phyloP scores from a whole-genome alignment of 2,113 vertebrate species.

The Neotragus moschatus region DNA sequence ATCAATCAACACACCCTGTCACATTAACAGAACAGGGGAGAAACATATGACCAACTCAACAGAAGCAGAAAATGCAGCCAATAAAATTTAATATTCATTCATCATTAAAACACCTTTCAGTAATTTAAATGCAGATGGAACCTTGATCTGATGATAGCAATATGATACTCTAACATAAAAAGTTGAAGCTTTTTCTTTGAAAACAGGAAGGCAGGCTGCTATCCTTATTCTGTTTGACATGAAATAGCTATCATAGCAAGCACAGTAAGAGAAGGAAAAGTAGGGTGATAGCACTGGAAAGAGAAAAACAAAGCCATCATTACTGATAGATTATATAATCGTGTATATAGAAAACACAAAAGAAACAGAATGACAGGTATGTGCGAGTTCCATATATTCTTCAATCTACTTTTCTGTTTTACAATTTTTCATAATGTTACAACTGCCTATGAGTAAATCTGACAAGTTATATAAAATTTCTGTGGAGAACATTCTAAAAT shows the following conservation, averaged over 20 bases:
- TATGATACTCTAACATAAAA: background rate
- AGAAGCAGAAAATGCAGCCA: background rate
- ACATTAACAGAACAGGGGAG: background rate
- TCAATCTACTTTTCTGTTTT: background rate
- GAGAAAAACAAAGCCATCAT: background rate
- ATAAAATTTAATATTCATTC: slow-evolving; percentile 2
- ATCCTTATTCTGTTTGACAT: background rate
- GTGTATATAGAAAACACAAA: background rate
- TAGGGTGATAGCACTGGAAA: background rate
- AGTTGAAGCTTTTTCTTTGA: background rate
- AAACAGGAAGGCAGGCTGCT: background rate
- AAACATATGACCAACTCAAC: background rate
- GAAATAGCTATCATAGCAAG: background rate
- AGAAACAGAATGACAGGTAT: background rate
- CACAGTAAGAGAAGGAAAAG: background rate
- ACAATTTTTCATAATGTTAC: background rate
- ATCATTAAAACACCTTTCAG: background rate
- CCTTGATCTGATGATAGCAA: background rate
- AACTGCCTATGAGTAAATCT: background rate
- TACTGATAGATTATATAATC: background rate
- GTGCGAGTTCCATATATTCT: background rate
- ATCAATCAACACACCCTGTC: background rate
- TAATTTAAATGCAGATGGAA: background rate
- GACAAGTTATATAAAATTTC: background rate
- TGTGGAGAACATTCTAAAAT: background rate